Evolutionary conservation across 1,140 invertebrate species (phyloP).

Genomic region (Drosophila sechellia): DNA sequence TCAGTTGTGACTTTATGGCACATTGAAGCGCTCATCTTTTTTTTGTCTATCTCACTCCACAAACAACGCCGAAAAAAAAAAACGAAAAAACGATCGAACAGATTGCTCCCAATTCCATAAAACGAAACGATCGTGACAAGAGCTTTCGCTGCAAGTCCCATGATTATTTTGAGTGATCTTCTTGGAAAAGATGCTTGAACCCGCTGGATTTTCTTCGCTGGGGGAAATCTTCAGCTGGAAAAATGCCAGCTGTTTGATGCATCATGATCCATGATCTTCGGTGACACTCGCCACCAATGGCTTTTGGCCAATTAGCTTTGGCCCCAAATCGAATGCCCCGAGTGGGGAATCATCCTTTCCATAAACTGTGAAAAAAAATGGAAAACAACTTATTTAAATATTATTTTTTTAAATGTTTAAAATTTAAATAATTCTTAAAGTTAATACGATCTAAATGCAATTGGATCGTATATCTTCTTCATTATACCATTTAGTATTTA

Average conservation of each 20-base stretch:
- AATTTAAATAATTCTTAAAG: too few relatives aligned
- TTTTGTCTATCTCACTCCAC: background rate
- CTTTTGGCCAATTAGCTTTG: conserved; percentile 53
- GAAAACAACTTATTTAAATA: too few relatives aligned
- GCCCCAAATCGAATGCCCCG: conserved; percentile 22
- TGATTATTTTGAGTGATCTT: conserved; percentile 51
- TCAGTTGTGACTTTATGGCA: conserved; percentile 3
- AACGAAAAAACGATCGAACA: background rate
- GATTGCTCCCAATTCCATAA: conserved; percentile 45
- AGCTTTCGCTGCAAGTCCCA: conserved; percentile 39
- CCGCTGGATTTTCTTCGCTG: conserved; percentile 8
- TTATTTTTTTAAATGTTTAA: too few relatives aligned
- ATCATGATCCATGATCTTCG: conserved; percentile 43
- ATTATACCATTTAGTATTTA: too few relatives aligned
- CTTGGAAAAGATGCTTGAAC: conserved; percentile 41
- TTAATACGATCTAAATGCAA: too few relatives aligned
- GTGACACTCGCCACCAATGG: conserved; percentile 43
- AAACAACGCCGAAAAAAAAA: background rate
- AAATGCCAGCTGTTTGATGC: conserved; percentile 27
- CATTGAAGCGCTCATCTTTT: conserved; percentile 6
- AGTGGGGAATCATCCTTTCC: conserved; percentile 5
- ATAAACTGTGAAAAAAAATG: background rate
- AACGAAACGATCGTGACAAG: conserved; percentile 45
- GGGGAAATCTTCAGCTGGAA: conserved; percentile 17
- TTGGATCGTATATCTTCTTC: too few relatives aligned